These are phyloP conservation scores for Ichneumon xanthorius DNA, from an alignment of 2,888 invertebrate genomes.

Conservation along the genomic window DNA sequence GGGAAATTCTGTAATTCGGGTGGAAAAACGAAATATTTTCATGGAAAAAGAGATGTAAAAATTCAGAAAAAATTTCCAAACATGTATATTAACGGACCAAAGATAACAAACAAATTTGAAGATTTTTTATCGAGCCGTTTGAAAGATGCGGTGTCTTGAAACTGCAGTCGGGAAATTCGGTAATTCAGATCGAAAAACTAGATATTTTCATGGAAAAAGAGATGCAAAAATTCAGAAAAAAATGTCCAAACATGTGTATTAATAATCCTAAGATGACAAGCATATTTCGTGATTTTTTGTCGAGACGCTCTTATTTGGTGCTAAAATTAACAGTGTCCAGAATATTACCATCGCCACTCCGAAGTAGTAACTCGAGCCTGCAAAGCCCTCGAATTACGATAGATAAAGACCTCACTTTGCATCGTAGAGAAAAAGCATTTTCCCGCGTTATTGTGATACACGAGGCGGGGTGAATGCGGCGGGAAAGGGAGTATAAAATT, in stretches of 20 bases:
- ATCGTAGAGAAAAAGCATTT: background rate
- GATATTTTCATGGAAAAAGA: background rate
- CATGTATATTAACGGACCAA: background rate
- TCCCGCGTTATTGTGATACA: background rate
- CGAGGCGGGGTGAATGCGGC: background rate
- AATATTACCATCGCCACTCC: too few species aligned
- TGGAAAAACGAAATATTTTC: background rate
- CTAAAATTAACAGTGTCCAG: too few species aligned
- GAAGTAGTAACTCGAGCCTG: background rate
- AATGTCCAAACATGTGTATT: background rate
- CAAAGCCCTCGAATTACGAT: background rate
- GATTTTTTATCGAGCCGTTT: too few species aligned
- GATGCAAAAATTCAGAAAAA: background rate
- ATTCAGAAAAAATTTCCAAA: background rate
- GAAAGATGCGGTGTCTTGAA: too few species aligned
- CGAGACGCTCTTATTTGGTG: too few species aligned
- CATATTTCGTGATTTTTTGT: background rate
- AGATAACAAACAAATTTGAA: background rate
- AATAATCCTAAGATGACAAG: background rate
- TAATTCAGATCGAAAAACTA: background rate
- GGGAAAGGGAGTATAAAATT: conserved; percentile 42
- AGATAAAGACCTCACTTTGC: background rate
- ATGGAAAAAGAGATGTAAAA: background rate
- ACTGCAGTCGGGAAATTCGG: too few species aligned
- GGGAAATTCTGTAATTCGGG: too few species aligned